These are phyloP conservation scores for Apotomis turbidana DNA, from an alignment of 2,888 invertebrate species.

Conservation along the genomic window DNA sequence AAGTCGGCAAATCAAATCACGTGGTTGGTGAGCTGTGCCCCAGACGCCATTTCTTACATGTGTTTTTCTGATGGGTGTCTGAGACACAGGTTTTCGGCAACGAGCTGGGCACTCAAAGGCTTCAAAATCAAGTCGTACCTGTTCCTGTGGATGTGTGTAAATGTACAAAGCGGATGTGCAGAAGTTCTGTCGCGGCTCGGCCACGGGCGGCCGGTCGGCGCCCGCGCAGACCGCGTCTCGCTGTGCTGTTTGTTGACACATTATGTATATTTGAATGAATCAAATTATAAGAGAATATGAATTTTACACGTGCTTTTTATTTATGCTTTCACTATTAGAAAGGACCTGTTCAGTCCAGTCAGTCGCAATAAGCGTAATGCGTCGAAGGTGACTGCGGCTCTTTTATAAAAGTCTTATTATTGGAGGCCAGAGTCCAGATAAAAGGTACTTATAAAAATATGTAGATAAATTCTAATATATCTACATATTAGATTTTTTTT, in stretches of 20 bases:
- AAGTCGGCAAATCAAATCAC: too few species aligned
- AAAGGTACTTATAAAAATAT: too few species aligned
- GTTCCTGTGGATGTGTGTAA: slow-evolving; percentile 51
- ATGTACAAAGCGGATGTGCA: slow-evolving; percentile 82
- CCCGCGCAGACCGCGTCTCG: slow-evolving; percentile 72
- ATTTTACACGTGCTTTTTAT: slow-evolving; percentile 68
- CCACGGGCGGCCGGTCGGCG: slow-evolving; percentile 58
- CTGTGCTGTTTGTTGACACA: slow-evolving; percentile 83
- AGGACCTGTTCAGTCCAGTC: neutral
- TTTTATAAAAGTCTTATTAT: too few species aligned
- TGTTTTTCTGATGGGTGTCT: too few species aligned
- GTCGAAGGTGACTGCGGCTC: too few species aligned
- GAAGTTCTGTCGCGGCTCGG: slow-evolving; percentile 75
- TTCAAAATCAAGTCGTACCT: slow-evolving; percentile 51
- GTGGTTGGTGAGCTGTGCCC: too few species aligned
- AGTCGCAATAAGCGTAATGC: too few species aligned
- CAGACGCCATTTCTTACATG: too few species aligned
- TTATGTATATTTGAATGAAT: slow-evolving; percentile 84
- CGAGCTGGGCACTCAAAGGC: neutral
- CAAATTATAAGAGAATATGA: slow-evolving; percentile 83
- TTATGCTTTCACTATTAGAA: slow-evolving; percentile 41
- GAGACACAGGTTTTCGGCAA: neutral
- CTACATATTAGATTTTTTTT: too few species aligned
- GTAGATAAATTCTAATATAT: too few species aligned
- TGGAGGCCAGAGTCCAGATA: too few species aligned